A percentile compares a stretch with the other conserved stretches of the same genome.
Conservation (phyloP, 1,140 invertebrate species). For the Adelges cooleyi region DNA sequence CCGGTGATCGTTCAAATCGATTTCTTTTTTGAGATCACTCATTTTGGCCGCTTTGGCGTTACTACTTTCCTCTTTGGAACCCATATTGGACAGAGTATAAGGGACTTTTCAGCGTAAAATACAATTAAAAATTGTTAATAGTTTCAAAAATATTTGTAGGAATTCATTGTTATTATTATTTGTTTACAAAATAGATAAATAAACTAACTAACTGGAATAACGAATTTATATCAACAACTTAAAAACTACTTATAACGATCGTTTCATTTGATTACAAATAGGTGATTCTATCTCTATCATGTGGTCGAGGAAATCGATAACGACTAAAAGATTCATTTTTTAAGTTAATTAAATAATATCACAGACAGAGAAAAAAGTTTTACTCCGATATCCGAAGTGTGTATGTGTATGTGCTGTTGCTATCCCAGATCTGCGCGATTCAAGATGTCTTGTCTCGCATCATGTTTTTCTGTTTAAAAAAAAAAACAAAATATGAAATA, state of each 20-base stretch:
- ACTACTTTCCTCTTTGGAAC: constrained; percentile 21
- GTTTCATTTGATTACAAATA: constrained; percentile 29
- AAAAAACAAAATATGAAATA: constrained; percentile 14
- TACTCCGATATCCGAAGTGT: constrained; percentile 24
- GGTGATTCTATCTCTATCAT: constrained; percentile 26
- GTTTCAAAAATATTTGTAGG: constrained; percentile 28
- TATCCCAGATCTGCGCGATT: constrained; percentile 18
- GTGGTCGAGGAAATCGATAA: constrained; percentile 24
- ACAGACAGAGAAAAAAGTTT: constrained; percentile 14
- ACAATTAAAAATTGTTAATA: constrained; percentile 22
- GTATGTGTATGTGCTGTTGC: constrained; percentile 23
- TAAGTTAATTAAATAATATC: constrained; percentile 20
- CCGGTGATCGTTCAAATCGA: constrained; percentile 63
- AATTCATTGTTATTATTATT: constrained; percentile 24
- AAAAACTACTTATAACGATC: constrained; percentile 22
- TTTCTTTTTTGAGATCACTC: constrained; percentile 58
- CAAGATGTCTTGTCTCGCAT: constrained; percentile 26
- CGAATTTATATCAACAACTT: constrained; percentile 25
- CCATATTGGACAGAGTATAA: constrained; percentile 28
- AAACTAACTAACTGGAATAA: constrained; percentile 28
- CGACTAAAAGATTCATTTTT: constrained; percentile 19
- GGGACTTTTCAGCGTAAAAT: constrained; percentile 15
- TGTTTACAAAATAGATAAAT: constrained; percentile 27
- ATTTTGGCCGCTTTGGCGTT: constrained; percentile 37
- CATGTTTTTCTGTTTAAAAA: constrained; percentile 7